Conservation (phyloP, 1,140 invertebrate species). For the Notospermus geniculatus region DNA sequence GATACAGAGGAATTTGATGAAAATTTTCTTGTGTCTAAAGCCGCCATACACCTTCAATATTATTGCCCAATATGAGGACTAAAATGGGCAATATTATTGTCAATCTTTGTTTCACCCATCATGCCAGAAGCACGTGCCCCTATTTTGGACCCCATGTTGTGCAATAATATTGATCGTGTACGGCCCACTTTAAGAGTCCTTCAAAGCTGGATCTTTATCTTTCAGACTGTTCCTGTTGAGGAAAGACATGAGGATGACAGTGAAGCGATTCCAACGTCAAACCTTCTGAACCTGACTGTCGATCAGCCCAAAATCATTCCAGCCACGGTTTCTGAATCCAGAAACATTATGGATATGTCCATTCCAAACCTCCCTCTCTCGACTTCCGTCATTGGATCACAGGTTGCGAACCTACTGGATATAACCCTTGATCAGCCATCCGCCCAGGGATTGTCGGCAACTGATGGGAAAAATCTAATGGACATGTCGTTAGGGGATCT, state of each 20-base stretch:
- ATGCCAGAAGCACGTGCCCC: too few relatives aligned
- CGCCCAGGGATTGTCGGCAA: neutral
- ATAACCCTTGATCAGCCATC: neutral
- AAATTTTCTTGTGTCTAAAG: neutral
- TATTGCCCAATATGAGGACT: too few relatives aligned
- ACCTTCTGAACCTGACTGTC: neutral
- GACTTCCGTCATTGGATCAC: neutral
- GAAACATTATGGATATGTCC: constrained; percentile 2
- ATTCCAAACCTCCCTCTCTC: neutral
- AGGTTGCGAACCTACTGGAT: neutral
- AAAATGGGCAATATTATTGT: too few relatives aligned
- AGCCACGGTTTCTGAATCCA: neutral
- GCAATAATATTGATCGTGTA: too few relatives aligned
- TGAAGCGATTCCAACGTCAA: too few relatives aligned
- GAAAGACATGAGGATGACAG: too few relatives aligned
- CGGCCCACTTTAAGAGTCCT: too few relatives aligned
- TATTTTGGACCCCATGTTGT: too few relatives aligned
- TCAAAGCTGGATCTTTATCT: too few relatives aligned
- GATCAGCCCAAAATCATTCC: neutral
- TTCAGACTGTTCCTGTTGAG: too few relatives aligned
- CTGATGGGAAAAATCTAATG: neutral
- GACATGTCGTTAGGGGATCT: constrained; percentile 1
- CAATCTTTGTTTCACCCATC: too few relatives aligned
- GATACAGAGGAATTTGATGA: neutral
- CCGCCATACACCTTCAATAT: neutral